A percentile compares a stretch with the other conserved stretches of the same genome.
phyloP scores from a whole-genome alignment of 1,140 invertebrate species.

The Melanaphis sacchari region DNA sequence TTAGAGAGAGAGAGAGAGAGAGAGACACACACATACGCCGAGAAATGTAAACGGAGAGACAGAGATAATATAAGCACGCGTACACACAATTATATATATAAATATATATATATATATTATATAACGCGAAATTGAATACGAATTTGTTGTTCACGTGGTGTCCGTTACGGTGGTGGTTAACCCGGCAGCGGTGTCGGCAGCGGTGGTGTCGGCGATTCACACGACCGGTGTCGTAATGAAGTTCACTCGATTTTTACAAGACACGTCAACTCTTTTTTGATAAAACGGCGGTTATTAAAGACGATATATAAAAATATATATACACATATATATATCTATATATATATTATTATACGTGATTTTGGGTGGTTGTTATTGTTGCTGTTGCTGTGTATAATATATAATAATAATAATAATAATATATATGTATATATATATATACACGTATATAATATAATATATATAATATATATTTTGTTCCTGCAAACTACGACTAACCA shows the following conservation, averaged over 20 bases:
- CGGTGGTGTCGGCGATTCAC: neutral
- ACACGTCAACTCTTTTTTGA: neutral
- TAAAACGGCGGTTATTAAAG: neutral
- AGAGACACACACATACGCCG: too few relatives aligned
- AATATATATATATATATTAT: neutral
- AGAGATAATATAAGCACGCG: neutral
- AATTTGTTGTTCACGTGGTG: constrained; percentile 1
- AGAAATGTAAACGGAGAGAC: neutral
- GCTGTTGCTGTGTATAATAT: neutral
- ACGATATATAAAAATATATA: neutral
- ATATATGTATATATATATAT: neutral
- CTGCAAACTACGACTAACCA: constrained; percentile 57
- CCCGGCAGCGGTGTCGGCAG: neutral
- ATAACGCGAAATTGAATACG: constrained; percentile 1
- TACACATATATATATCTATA: neutral
- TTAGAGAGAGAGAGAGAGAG: neutral
- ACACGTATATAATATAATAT: neutral
- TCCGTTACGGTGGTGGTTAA: neutral
- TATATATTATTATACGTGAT: constrained; percentile 10
- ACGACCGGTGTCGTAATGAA: neutral
- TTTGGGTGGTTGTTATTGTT: neutral
- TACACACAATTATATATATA: neutral
- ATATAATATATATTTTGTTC: constrained; percentile 31
- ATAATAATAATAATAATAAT: constrained; percentile 23
- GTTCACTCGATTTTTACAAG: neutral